A percentile compares a stretch with the other conserved stretches of the same genome.
These are phyloP conservation scores for Ictalurus punctatus DNA, from an alignment of 2,113 vertebrate species.

Conservation along the genomic window DNA sequence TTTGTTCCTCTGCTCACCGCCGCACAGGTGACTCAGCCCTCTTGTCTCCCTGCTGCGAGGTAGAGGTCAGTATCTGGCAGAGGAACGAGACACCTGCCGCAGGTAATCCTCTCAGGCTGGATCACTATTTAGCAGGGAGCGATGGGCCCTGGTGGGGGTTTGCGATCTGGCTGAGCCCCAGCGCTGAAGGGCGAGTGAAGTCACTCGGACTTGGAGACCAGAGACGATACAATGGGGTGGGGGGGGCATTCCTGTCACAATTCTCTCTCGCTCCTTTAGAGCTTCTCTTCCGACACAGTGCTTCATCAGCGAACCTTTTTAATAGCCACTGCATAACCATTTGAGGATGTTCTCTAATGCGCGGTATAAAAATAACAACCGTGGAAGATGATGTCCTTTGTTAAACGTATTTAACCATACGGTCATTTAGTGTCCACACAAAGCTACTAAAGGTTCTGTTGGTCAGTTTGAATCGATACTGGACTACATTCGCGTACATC, in stretches of 20 bases:
- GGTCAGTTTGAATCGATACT: neutral
- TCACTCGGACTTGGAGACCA: neutral
- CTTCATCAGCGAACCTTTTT: slow-evolving; percentile 1
- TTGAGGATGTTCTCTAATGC: neutral
- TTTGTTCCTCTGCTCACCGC: neutral
- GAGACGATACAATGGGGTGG: neutral
- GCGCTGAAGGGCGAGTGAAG: slow-evolving; percentile 65
- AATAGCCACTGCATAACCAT: neutral
- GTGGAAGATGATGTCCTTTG: neutral
- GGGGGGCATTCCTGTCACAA: neutral
- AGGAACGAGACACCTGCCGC: slow-evolving; percentile 61
- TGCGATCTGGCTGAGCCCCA: slow-evolving; percentile 63
- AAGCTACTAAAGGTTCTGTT: neutral
- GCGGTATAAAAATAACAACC: neutral
- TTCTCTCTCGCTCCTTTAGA: neutral
- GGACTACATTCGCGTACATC: too few species aligned
- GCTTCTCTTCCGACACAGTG: neutral
- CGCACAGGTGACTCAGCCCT: slow-evolving; percentile 47
- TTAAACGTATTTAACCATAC: neutral
- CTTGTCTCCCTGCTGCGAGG: slow-evolving; percentile 58
- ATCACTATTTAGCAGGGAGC: slow-evolving; percentile 69
- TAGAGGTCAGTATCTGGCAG: slow-evolving; percentile 66
- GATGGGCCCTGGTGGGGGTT: slow-evolving; percentile 63
- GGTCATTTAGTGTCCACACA: neutral
- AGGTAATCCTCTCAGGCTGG: slow-evolving; percentile 70